Percentiles rank a stretch among this genome's conserved stretches.
Conservation (phyloP, 2,113 vertebrate species). For the Nothoprocta pentlandii region DNA sequence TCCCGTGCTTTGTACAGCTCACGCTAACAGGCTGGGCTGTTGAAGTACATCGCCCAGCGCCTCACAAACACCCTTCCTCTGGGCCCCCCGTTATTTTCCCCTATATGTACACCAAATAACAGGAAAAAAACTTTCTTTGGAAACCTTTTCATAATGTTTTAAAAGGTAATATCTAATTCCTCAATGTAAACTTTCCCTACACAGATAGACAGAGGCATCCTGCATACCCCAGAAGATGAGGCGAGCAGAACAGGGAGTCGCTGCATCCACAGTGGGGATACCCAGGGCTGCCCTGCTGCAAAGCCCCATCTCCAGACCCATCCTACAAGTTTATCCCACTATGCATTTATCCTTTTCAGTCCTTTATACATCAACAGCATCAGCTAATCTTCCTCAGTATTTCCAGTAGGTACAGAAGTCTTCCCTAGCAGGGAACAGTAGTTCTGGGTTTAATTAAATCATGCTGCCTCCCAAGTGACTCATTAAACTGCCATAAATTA, state of each 20-base stretch:
- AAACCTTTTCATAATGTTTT: not conserved
- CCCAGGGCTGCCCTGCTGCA: not conserved
- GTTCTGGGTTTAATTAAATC: not conserved
- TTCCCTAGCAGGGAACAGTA: not conserved
- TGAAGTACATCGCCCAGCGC: not conserved
- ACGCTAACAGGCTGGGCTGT: not conserved
- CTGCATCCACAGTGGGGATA: not conserved
- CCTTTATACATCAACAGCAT: not conserved
- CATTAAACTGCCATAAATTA: not conserved
- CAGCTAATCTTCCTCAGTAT: not conserved
- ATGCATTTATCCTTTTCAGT: not conserved
- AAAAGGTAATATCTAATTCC: not conserved
- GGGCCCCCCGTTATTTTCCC: not conserved
- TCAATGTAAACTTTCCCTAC: not conserved
- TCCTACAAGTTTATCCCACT: not conserved
- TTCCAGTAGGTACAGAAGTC: not conserved
- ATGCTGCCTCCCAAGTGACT: not conserved
- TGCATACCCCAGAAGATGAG: not conserved
- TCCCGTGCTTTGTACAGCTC: not conserved
- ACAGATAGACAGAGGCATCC: not conserved
- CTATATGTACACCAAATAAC: not conserved
- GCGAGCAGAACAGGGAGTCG: not conserved
- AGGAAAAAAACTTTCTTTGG: not conserved
- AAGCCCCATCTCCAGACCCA: not conserved
- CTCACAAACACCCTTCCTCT: not conserved